A percentile compares a stretch with the other conserved stretches of the same genome.
phyloP scores from a whole-genome alignment of 2,888 invertebrate species.

The Trileptium ribeirensis region DNA sequence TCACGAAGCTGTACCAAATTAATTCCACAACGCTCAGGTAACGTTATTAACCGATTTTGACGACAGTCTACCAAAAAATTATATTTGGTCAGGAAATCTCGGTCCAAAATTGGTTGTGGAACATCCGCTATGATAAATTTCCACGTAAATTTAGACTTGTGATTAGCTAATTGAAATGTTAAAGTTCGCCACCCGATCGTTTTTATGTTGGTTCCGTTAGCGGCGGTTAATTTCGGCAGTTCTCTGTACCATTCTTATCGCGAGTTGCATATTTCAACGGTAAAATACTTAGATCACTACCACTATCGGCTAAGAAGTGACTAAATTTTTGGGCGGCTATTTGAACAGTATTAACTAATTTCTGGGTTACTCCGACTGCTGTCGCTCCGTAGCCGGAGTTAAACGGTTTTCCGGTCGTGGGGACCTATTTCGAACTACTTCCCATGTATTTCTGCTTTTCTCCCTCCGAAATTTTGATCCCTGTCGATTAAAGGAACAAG shows the following conservation, averaged over 20 bases:
- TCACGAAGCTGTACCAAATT: background rate
- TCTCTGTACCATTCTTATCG: background rate
- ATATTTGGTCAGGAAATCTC: background rate
- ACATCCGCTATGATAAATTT: background rate
- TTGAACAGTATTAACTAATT: background rate
- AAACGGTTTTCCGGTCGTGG: background rate
- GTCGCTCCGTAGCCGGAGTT: background rate
- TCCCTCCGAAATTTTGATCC: background rate
- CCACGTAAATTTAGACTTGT: background rate
- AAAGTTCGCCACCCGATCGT: background rate
- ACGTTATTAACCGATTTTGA: background rate
- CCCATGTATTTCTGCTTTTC: no score
- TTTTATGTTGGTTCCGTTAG: background rate
- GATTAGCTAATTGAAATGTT: background rate
- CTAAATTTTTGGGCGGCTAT: background rate
- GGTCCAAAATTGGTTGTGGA: background rate
- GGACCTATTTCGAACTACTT: background rate
- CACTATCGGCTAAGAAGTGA: background rate
- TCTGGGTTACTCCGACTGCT: background rate
- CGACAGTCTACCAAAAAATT: background rate
- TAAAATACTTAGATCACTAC: background rate
- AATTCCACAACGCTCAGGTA: background rate
- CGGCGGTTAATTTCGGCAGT: background rate
- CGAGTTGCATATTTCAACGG: background rate
- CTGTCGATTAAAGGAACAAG: background rate